phyloP scores from a whole-genome alignment of 2,797 vertebrate species.

The Cyprinella venusta region DNA sequence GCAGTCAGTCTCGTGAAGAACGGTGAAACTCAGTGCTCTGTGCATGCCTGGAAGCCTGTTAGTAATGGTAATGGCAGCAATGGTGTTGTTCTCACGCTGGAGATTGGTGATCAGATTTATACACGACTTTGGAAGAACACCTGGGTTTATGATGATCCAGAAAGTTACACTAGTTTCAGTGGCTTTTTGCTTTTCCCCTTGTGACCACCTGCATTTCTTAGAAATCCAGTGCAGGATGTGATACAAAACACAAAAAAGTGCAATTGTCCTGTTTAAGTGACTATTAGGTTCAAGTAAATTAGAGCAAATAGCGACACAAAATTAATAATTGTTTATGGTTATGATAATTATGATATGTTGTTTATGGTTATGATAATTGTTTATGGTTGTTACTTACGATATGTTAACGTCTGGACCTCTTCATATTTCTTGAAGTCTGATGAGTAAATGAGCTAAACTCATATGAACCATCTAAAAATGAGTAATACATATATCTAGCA shows the following conservation, averaged over 20 bases:
- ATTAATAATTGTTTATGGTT: neutral
- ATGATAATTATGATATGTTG: neutral
- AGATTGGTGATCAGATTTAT: conserved; percentile 40
- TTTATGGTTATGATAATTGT: neutral
- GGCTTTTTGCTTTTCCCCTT: conserved; percentile 55
- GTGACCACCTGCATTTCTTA: neutral
- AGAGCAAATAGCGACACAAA: neutral
- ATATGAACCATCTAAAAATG: neutral
- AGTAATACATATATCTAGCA: neutral
- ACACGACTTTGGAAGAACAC: neutral
- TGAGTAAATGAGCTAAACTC: neutral
- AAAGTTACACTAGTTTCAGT: conserved; percentile 48
- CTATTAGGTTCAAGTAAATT: neutral
- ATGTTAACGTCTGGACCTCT: neutral
- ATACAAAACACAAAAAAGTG: neutral
- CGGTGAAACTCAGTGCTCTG: neutral
- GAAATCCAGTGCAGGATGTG: neutral
- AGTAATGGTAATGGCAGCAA: conserved; percentile 47
- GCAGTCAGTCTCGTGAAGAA: conserved; percentile 52
- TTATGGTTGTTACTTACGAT: neutral
- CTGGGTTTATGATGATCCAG: conserved; percentile 52
- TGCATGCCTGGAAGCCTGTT: neutral
- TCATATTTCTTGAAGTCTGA: neutral
- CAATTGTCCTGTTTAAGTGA: neutral
- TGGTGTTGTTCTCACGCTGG: conserved; percentile 38